Percentiles rank a stretch among this genome's conserved stretches.
phyloP scores from a whole-genome alignment of 2,888 invertebrate species.

The Agrochola circellaris region DNA sequence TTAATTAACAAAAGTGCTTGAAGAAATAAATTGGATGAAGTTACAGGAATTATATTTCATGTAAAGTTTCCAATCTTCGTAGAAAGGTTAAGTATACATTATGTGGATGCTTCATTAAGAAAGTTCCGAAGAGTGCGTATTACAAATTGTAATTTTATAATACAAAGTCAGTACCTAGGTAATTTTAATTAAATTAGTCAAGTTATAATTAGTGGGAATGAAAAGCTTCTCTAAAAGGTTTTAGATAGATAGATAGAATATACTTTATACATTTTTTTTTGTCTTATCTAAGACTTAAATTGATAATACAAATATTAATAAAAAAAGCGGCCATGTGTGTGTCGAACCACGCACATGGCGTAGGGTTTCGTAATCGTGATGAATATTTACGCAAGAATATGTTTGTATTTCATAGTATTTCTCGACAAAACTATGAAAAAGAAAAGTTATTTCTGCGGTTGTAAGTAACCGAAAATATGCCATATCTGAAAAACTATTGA shows the following conservation, averaged over 20 bases:
- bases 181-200: neutral
- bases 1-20: slow-evolving; percentile 30
- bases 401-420: no score
- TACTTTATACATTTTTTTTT: no score
- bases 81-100: neutral
- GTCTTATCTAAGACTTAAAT: neutral
- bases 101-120: neutral
- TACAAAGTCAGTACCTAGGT: no score
- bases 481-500: no score
- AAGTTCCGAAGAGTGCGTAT: neutral
- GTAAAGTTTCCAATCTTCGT: slow-evolving; percentile 6
- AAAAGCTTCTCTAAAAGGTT: neutral
- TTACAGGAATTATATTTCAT: slow-evolving; percentile 11
- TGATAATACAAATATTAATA: neutral
- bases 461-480: no score
- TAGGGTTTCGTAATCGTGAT: no score
- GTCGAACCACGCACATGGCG: no score
- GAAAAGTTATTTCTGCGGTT: no score
- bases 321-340: neutral
- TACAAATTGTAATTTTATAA: slow-evolving; percentile 1
- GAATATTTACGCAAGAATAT: no score
- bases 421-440: no score
- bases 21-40: slow-evolving; percentile 18
- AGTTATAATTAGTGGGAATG: neutral
- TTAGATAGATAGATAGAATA: no score